These are phyloP conservation scores for Columba janthina DNA, from an alignment of 2,113 vertebrate species.

Conservation along the genomic window DNA sequence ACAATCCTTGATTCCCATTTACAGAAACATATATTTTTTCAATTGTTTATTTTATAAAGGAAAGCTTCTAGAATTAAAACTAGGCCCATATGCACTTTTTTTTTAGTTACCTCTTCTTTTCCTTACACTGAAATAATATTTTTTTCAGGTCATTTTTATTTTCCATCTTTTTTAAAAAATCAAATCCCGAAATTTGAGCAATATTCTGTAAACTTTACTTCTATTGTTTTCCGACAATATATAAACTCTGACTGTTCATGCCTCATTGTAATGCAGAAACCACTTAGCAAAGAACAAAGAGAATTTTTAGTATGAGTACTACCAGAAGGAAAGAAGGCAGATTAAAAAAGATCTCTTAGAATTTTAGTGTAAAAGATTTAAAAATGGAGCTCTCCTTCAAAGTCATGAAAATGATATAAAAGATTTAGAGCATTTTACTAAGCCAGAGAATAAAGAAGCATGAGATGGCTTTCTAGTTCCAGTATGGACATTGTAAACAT, in stretches of 20 bases:
- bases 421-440: neutral
- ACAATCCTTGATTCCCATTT: neutral
- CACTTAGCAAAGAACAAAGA: neutral
- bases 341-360: neutral
- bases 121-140: neutral
- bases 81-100: neutral
- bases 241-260: neutral
- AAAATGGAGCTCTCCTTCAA: neutral
- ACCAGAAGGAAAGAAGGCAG: neutral
- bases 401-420: neutral
- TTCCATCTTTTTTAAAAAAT: neutral
- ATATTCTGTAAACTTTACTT: neutral
- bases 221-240: neutral
- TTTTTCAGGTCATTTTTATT: neutral
- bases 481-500: neutral
- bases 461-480: neutral
- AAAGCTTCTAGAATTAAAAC: neutral
- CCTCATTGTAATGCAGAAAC: neutral
- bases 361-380: neutral
- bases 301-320: neutral
- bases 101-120: neutral
- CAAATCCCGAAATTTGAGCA: neutral
- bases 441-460: neutral
- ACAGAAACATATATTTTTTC: neutral
- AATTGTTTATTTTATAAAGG: neutral